A percentile compares a stretch with the other conserved stretches of the same genome.
These are phyloP conservation scores for Cryptoblepharus egeriae DNA, from an alignment of 2,797 vertebrate species.

Conservation along the genomic window DNA sequence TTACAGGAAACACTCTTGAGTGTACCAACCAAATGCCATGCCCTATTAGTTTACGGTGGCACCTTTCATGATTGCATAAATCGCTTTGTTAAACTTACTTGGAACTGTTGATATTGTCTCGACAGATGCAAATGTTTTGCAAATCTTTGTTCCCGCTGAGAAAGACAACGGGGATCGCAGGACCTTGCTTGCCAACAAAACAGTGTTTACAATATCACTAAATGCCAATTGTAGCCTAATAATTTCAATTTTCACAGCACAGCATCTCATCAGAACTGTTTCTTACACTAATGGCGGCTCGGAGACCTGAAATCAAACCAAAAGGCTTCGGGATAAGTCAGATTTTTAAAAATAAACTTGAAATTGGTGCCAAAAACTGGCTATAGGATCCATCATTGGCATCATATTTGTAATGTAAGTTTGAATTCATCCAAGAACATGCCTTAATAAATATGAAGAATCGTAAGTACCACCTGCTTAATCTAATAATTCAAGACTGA, in stretches of 20 bases:
- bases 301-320: neutral
- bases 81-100: conserved; percentile 79
- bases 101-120: conserved; percentile 75
- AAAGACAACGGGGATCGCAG: conserved; percentile 74
- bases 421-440: neutral
- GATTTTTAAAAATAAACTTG: neutral
- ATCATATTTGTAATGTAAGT: neutral
- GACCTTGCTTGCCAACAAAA: conserved; percentile 74
- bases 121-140: conserved; percentile 81
- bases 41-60: conserved; percentile 73
- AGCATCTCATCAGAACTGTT: conserved; percentile 64
- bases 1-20: conserved; percentile 67
- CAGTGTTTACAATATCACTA: conserved; percentile 78
- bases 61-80: conserved; percentile 75
- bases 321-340: neutral
- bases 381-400: neutral
- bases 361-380: neutral
- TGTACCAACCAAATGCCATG: conserved; percentile 64
- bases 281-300: conserved; percentile 38
- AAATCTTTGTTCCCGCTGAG: conserved; percentile 73
- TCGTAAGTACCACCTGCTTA: no score
- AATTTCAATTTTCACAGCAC: conserved; percentile 58
- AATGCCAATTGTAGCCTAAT: conserved; percentile 74
- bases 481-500: no score
- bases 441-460: no score